Percentiles rank a stretch among this genome's conserved stretches.
phyloP scores from a whole-genome alignment of 23 tunicate genomes.

The Clavelina lepadiformis region DNA sequence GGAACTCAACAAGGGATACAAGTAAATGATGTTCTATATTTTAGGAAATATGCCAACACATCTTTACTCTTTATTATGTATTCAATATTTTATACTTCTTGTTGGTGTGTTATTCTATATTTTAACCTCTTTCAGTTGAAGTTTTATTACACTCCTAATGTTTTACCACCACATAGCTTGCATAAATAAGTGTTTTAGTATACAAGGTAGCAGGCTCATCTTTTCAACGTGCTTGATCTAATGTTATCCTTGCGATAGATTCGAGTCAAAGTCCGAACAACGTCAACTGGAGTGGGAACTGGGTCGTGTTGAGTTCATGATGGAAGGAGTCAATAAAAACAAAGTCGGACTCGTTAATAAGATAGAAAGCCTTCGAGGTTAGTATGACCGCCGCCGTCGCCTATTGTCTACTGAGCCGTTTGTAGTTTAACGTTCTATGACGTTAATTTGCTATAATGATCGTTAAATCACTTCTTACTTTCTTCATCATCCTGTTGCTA shows the following conservation, averaged over 20 bases:
- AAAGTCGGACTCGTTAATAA: slow-evolving; percentile 21
- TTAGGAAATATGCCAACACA: too few relatives aligned
- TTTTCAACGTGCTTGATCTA: too few relatives aligned
- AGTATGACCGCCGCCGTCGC: background rate
- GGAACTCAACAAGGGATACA: slow-evolving; percentile 33
- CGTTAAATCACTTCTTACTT: background rate
- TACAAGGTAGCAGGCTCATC: too few relatives aligned
- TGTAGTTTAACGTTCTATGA: background rate
- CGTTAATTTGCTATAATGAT: background rate
- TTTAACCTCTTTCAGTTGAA: too few relatives aligned
- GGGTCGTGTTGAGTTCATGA: slow-evolving; percentile 57
- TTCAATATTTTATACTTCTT: too few relatives aligned
- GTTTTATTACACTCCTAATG: too few relatives aligned
- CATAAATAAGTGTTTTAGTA: too few relatives aligned
- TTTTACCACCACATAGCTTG: too few relatives aligned
- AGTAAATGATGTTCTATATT: too few relatives aligned
- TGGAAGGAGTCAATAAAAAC: slow-evolving; percentile 49
- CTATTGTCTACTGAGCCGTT: background rate
- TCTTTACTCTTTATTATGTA: too few relatives aligned
- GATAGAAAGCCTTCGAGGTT: slow-evolving; percentile 20
- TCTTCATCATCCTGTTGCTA: background rate
- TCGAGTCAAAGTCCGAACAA: slow-evolving; percentile 17
- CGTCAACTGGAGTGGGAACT: slow-evolving; percentile 58
- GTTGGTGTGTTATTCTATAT: too few relatives aligned
- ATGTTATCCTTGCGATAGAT: too few relatives aligned